Base-by-base conservation (phyloP, 2,113 vertebrate genomes). In the Ramphastos sulfuratus region DNA sequence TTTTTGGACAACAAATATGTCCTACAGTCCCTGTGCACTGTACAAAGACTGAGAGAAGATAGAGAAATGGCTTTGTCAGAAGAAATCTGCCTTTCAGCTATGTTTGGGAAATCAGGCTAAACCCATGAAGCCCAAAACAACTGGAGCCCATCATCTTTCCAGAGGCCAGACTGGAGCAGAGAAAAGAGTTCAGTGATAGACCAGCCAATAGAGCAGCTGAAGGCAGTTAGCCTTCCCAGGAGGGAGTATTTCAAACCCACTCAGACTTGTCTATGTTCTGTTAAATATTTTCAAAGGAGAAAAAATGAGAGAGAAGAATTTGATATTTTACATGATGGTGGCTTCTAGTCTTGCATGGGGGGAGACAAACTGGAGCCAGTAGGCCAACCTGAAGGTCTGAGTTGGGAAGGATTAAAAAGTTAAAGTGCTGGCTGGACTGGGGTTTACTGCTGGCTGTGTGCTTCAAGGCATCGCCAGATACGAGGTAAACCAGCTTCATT, bases 401-500 rank as follows among this genome's bases (percentile, higher is more conserved):
- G 74, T 46, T 87, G 4, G 31, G 65, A 84, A 27, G 19, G 15
- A 24, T 77, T 69, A n/a, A 39, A 39, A 33, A 63, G 28, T n/a
- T 1, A 0, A 15, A 39, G 24, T 2, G 1, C 7, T 63, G 69
- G 27, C 12, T 44, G 78, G 35, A 30, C 78, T 63, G 58, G 37
- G 31, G 15, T 73, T 73, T 39, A 23, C 44, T 42, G 14, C 44
- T n/a, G 44, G 35, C 2, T 23, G 39, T 19, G 50, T 33, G 30
- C 70, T 55, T 27, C 44, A 3, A 7, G 58, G 58, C 58, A 2
- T 0, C 55, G 71, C 4, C 63, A 67, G 58, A 9, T 23, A 48
- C 5, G 58, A 25, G 10, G 6, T 3, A 31, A 80, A 50, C 7
- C 7, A 16, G 37, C 42, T 72, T 28, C 0, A 0, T 12, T 82